Evolutionary conservation across 2,797 vertebrate genomes (phyloP), one percentile per base, ranked within the genome.

Genomic region (Atherinosoma microstoma): DNA sequence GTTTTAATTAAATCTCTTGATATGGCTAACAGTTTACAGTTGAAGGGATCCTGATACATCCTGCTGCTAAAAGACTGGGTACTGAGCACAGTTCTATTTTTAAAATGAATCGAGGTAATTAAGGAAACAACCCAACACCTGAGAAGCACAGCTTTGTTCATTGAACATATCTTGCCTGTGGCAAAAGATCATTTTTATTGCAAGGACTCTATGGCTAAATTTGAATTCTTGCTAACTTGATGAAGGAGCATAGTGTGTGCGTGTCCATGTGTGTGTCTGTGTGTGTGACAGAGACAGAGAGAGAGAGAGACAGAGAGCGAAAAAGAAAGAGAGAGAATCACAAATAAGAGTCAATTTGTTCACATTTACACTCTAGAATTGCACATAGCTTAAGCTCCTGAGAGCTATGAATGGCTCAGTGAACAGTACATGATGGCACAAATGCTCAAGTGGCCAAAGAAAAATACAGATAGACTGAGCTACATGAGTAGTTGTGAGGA

Each of bases 391-490:
- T 34, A 22, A 81, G 38, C 67, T 78, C 65, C 42, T 40, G 29
- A 42, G 77, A 68, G 64, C 57, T 77, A 61, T 75, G 24, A 79
- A 78, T 49, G 60, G 65, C 40, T 78, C 67, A 64, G 16, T 73
- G 67, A 81, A 56, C 73, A 54, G 62, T 40, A 73, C 63, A 76
- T 70, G 64, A 36, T 79, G 59, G 58, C 70, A 78, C 73, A 62
- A 76, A 75, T 64, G 54, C 65, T 60, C 42, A 68, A 70, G 56
- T 70, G 40, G 45, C 35, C 38, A 70, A 73, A 79, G 36, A 61
- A 74, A 36, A 69, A 47, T 65, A 66, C 42, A 57, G 54, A 79
- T 12, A 47, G 34, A 35, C 68, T 58, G 58, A 76, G 53, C 69
- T 24, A 13, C 58, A 77, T 58, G 4, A 45, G 18, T 42, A 38